These are phyloP conservation scores for Pygoscelis adeliae DNA, from an alignment of 2,113 vertebrate species.

Conservation along the genomic window DNA sequence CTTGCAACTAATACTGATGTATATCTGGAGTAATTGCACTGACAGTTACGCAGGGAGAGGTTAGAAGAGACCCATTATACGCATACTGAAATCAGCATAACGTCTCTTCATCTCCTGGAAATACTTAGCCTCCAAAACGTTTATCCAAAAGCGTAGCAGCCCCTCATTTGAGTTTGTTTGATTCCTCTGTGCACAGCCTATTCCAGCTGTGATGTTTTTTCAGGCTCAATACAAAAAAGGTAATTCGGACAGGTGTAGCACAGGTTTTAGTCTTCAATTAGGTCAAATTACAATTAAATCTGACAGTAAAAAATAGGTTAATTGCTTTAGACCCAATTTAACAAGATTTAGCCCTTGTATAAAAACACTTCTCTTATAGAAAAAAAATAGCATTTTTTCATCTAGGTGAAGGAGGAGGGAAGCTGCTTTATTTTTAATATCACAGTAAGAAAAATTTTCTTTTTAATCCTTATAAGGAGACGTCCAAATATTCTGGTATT, in stretches of 20 bases:
- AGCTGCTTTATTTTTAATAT: not conserved
- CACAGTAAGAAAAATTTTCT: not conserved
- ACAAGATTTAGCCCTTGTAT: not conserved
- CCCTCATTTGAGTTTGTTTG: not conserved
- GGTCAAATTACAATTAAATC: conserved; percentile 39
- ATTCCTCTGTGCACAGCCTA: not conserved
- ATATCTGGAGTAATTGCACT: not conserved
- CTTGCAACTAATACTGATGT: not conserved
- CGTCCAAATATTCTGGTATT: not conserved
- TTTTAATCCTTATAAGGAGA: not conserved
- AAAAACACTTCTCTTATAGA: not conserved
- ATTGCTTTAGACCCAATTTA: conserved; percentile 57
- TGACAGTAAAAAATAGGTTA: conserved; percentile 56
- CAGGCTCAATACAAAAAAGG: not conserved
- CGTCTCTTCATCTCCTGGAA: not conserved
- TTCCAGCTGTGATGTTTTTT: not conserved
- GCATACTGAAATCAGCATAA: not conserved
- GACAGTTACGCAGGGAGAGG: not conserved
- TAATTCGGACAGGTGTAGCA: not conserved
- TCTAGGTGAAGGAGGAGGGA: not conserved
- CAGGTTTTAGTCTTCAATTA: conserved; percentile 17
- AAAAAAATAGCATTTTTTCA: not conserved
- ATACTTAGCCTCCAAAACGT: not conserved
- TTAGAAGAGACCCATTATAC: not conserved
- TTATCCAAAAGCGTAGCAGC: not conserved